These are phyloP conservation scores for Macquaria ambigua DNA, from an alignment of 2,113 vertebrate species.

Conservation along the genomic window DNA sequence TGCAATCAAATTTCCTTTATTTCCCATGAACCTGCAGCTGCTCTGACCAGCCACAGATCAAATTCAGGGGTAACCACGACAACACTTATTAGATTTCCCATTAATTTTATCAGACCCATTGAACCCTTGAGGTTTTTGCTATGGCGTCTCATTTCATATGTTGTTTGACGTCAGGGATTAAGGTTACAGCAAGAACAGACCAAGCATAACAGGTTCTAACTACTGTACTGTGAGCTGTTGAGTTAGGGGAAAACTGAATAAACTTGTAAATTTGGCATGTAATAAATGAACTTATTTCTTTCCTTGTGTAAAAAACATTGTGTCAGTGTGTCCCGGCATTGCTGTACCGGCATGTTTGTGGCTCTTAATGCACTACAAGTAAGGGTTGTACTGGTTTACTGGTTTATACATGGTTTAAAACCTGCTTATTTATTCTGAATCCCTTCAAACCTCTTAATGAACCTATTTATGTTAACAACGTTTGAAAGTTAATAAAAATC, in stretches of 20 bases:
- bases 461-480: not conserved
- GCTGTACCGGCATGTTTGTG: too few relatives aligned
- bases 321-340: too few relatives aligned
- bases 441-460: not conserved
- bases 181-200: not conserved
- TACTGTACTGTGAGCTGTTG: too few relatives aligned
- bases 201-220: not conserved
- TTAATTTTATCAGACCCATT: slow-evolving; percentile 42
- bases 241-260: too few relatives aligned
- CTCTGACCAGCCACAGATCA: slow-evolving; percentile 53
- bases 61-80: slow-evolving; percentile 53
- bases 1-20: slow-evolving; percentile 46
- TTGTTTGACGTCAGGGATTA: slow-evolving; percentile 20
- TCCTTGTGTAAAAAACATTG: too few relatives aligned
- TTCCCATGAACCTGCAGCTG: slow-evolving; percentile 37
- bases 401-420: too few relatives aligned
- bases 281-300: too few relatives aligned
- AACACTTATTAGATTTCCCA: slow-evolving; percentile 64
- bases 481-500: not conserved
- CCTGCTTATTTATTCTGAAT: not conserved
- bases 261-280: too few relatives aligned
- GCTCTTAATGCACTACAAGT: too few relatives aligned
- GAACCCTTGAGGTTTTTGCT: slow-evolving; percentile 25
- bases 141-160: slow-evolving; percentile 31
- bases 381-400: too few relatives aligned